phyloP scores from a whole-genome alignment of 2,888 invertebrate species.

The Stenodera caucasica region DNA sequence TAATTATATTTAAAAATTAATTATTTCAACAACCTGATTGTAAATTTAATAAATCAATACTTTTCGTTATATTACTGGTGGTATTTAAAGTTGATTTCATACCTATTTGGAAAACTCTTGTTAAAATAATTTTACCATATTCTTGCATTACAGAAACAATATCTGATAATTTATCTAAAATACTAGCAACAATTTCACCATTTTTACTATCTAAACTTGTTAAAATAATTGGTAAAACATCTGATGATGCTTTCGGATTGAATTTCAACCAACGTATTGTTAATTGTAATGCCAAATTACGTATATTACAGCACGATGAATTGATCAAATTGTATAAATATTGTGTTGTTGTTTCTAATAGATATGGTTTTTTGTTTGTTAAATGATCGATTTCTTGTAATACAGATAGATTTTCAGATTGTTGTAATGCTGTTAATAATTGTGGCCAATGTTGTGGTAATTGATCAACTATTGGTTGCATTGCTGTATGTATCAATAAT shows the following conservation, averaged over 20 bases:
- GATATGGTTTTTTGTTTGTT: conserved; percentile 68
- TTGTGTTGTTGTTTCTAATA: conserved; percentile 67
- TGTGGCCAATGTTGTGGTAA: conserved; percentile 57
- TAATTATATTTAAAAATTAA: conserved; percentile 8
- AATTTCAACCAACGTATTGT: conserved; percentile 72
- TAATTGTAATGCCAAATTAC: conserved; percentile 72
- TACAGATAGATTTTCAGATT: conserved; percentile 61
- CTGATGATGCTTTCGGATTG: conserved; percentile 59
- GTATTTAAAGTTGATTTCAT: conserved; percentile 78
- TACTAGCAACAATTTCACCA: conserved; percentile 76
- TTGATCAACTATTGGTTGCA: conserved; percentile 53
- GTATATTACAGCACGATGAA: conserved; percentile 65
- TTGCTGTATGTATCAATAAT: conserved; percentile 58
- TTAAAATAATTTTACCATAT: conserved; percentile 75
- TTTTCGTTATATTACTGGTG: conserved; percentile 73
- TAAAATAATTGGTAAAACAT: conserved; percentile 75
- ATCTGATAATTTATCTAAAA: conserved; percentile 81
- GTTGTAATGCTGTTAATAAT: conserved; percentile 57
- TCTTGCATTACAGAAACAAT: conserved; percentile 84
- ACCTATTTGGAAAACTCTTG: conserved; percentile 81
- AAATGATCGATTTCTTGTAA: conserved; percentile 75
- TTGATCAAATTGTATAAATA: conserved; percentile 66
- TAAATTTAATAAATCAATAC: conserved; percentile 77
- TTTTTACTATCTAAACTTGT: conserved; percentile 79
- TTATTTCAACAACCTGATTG: conserved; percentile 73